Conservation (phyloP, 2,888 invertebrate genomes). For the Azorinus chamasolen region DNA sequence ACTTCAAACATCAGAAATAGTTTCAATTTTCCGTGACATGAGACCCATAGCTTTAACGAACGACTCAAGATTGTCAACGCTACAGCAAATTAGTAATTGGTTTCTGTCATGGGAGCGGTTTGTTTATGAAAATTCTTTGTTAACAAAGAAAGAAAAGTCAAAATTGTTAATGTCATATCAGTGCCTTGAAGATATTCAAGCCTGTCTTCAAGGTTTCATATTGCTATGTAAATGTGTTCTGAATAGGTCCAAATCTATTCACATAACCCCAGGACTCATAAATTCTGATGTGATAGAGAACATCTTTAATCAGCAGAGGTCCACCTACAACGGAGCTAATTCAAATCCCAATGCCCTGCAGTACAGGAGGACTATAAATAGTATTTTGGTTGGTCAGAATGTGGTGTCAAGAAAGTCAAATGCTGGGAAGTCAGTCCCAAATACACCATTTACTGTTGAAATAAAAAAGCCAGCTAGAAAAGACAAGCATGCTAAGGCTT, state of each 20-base stretch:
- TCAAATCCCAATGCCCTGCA: constrained; percentile 56
- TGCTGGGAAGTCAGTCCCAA: no score
- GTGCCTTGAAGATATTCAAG: constrained; percentile 57
- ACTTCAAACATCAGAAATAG: constrained; percentile 29
- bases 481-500: no score
- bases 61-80: constrained; percentile 14
- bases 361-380: constrained; percentile 42
- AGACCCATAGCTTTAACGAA: background rate
- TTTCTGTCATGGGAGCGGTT: constrained; percentile 6
- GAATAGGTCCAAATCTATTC: constrained; percentile 7
- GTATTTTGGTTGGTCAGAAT: constrained; percentile 51
- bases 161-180: no score
- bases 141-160: constrained; percentile 47
- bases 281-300: no score
- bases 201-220: constrained; percentile 50
- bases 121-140: constrained; percentile 20
- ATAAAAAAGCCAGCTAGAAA: no score
- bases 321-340: constrained; percentile 60
- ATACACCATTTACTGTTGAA: no score
- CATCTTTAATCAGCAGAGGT: no score
- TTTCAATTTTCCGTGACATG: constrained; percentile 22
- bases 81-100: constrained; percentile 19
- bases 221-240: constrained; percentile 33
- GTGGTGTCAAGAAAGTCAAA: constrained; percentile 53
- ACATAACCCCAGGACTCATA: no score